These are phyloP conservation scores for Ormia ochracea DNA, from an alignment of 2,888 invertebrate genomes.

Conservation along the genomic window DNA sequence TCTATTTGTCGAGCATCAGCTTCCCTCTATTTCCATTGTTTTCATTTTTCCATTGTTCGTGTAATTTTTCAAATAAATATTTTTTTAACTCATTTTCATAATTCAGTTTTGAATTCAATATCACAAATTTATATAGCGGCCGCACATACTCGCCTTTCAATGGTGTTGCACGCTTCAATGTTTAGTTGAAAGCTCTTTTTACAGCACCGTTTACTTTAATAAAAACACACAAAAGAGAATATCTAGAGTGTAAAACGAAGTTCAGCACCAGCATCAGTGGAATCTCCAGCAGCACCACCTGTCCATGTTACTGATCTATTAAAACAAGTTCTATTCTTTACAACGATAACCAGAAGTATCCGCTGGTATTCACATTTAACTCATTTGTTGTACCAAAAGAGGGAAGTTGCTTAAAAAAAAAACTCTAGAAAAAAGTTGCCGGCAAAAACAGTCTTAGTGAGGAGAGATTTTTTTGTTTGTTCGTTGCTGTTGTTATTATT, in stretches of 20 bases:
- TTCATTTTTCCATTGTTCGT: no score
- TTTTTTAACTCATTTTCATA: no score
- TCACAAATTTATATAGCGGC: no score
- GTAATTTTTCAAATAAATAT: no score
- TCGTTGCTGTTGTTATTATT: slow-evolving; percentile 36
- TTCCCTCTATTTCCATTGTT: no score
- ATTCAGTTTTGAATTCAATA: no score
- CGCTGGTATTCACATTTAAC: slow-evolving; percentile 20
- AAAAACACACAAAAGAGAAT: not conserved
- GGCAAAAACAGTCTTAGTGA: slow-evolving; percentile 1
- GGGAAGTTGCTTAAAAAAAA: slow-evolving; percentile 46
- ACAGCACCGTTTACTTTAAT: slow-evolving; percentile 3
- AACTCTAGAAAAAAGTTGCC: slow-evolving; percentile 9
- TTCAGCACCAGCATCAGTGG: slow-evolving; percentile 21
- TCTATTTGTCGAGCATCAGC: no score
- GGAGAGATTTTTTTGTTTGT: slow-evolving; percentile 1
- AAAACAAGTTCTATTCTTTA: slow-evolving; percentile 55
- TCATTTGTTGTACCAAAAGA: slow-evolving; percentile 43
- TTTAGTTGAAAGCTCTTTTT: not conserved
- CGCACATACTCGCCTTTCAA: no score
- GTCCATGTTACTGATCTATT: slow-evolving; percentile 57
- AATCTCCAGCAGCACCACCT: slow-evolving; percentile 36
- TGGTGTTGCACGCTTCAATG: no score
- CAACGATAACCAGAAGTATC: not conserved
- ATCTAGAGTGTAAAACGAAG: slow-evolving; percentile 8